Evolutionary conservation across 1,140 invertebrate genomes (phyloP), one percentile per base, ranked within the genome.

Genomic region (Piezodorus guildinii): DNA sequence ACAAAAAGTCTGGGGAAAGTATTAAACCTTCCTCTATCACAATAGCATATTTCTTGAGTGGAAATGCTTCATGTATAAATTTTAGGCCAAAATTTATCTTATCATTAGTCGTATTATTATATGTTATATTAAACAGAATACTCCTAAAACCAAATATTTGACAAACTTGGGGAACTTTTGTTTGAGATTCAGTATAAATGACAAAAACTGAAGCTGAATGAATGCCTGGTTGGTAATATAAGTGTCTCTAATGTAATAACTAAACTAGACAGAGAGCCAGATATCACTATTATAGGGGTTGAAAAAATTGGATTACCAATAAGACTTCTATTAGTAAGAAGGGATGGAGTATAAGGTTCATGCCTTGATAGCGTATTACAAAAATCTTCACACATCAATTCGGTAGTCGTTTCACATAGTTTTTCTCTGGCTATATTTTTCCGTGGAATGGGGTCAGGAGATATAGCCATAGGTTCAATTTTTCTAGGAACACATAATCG

Each of bases 1-100:
- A 74, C 6, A 80, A 67, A 67, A 78, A 78, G 70, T 80, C 78
- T 30, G 77, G 75, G 21, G 77, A 71, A 44, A 79, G 63, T 8
- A 79, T 71, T 21, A 78, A 68, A 25, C 78, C 77, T 69, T 79
- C 77, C 70, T 79, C 77, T 34, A 80, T 69, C 2, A 80, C 68
- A 6, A 79, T 76, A 8, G 77, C 66, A 68, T 77, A 72, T 30
- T 74, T 69, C 70, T 78, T 71, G 21, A 71, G 63, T 0, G 62
- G 65, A 17, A 65, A 68, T 14, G 62, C 23, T 52, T 67, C 63
- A 66, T 27, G 73, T 71, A 67, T 71, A 43, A 30, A 65, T n/a
- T 76, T 39, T 70, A 46, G 3, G 65, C 62, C 63, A 69, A 69
- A 54, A 70, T 70, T 16, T 68, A 69, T 62, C 73, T 72, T 67